Percentiles rank a stretch among this genome's conserved stretches.
Conservation (phyloP, 2,113 vertebrate species). For the Cervus canadensis region DNA sequence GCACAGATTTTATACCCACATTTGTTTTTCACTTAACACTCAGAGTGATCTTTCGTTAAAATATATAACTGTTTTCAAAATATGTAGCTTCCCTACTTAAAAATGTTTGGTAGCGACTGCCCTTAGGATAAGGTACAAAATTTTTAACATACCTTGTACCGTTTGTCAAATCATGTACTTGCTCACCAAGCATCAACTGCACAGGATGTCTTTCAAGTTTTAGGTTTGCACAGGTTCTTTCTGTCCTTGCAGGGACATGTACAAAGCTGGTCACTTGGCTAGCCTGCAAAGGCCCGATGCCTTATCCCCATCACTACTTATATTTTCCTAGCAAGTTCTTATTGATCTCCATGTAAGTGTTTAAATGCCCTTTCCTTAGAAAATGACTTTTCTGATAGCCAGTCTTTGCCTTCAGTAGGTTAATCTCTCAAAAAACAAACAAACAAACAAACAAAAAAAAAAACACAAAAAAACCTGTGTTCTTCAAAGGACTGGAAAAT, state of each 20-base stretch:
- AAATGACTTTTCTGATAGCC: not conserved
- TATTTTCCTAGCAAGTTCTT: not conserved
- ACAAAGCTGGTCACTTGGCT: not conserved
- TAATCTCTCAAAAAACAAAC: not conserved
- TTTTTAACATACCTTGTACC: not conserved
- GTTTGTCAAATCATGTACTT: not conserved
- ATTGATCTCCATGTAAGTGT: not conserved
- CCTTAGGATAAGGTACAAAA: not conserved
- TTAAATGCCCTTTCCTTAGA: not conserved
- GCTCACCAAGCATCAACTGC: not conserved
- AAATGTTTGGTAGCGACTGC: not conserved
- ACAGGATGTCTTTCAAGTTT: not conserved
- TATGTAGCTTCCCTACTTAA: not conserved
- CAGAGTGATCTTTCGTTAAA: not conserved
- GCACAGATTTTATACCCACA: not conserved
- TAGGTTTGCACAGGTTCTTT: not conserved
- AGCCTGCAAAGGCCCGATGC: not conserved
- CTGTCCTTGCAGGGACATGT: not conserved
- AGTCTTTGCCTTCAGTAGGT: not conserved
- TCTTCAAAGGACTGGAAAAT: not conserved
- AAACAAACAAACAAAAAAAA: not conserved
- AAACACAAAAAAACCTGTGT: not conserved
- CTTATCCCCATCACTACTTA: not conserved
- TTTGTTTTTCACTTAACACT: not conserved
- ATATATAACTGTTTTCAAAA: not conserved